Evolutionary conservation across 2,113 vertebrate species (phyloP), one percentile per base, ranked within the genome.

Genomic region (Aegotheles bennettii): DNA sequence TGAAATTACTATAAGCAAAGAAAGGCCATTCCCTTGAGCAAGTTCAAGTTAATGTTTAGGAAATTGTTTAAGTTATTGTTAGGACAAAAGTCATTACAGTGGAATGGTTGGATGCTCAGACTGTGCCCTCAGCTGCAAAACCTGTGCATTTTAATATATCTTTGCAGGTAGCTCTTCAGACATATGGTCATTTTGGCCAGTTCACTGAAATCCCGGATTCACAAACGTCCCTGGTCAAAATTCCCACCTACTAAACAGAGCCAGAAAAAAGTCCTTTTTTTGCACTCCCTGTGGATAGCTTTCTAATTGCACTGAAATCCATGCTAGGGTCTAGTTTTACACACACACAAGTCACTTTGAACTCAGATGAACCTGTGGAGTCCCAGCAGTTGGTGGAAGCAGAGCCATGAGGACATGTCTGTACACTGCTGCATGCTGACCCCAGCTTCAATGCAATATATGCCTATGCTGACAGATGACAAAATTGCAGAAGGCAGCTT

Each of bases 21-120:
- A 88, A 96, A 88, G 85, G 85, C 90, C 85, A 70, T 93, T 94
- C 95, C 94, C 93, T 86, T 92, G 82, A 96, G 95, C 93, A 93
- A 95, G 83, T 96, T 93, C 90, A 92, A 93, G 93, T 96, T 95
- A 96, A 96, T 97, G 95, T 94, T 97, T 96, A 95, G 68, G 79
- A 88, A 96, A 93, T 68, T 83, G 81, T 94, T 96, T 84, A 78
- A 90, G 73, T 36, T 87, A 53, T 86, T 97, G 86, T 82, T 97
- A 75, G 95, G 89, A 95, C 76, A 64, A 93, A 90, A 96, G 90
- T 84, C 90, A 90, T 84, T 93, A 51, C 2, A 2, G 43, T 78
- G 68, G 83, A 90, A 88, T 84, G 90, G 90, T 83, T 36, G 11
- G 85, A 96, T 67, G 75, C 53, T 90, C 76, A 84, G 71, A 60